phyloP scores from a whole-genome alignment of 2,797 vertebrate species.

The Ciconia nigra region DNA sequence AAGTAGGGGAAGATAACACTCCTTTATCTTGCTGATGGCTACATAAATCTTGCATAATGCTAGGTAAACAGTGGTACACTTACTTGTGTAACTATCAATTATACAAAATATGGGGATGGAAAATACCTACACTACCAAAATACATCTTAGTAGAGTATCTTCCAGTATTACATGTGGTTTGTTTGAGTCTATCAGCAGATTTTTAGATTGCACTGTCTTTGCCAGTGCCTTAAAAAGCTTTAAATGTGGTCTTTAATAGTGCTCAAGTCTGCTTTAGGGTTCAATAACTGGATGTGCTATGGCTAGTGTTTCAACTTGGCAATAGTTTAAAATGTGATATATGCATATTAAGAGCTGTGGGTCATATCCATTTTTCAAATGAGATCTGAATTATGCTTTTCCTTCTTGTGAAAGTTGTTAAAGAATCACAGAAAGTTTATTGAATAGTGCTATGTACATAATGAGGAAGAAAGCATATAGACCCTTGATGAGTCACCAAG shows the following conservation, averaged over 20 bases:
- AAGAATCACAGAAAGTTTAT: not conserved
- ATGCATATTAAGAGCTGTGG: not conserved
- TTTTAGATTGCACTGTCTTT: not conserved
- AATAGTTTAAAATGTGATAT: not conserved
- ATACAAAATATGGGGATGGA: not conserved
- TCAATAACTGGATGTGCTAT: not conserved
- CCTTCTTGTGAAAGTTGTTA: not conserved
- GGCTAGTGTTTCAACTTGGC: not conserved
- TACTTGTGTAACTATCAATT: not conserved
- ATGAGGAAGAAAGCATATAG: not conserved
- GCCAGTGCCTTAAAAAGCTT: not conserved
- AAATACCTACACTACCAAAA: not conserved
- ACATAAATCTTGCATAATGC: not conserved
- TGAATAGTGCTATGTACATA: not conserved
- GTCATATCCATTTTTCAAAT: not conserved
- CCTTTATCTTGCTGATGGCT: not conserved
- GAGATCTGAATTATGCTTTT: not conserved
- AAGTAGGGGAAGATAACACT: not conserved
- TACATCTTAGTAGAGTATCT: not conserved
- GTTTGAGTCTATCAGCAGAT: not conserved
- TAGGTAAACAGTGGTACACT: not conserved
- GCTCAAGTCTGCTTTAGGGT: not conserved
- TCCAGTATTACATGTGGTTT: not conserved
- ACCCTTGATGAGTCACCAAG: not conserved
- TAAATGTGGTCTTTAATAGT: not conserved